Evolutionary conservation across 53 echinoderm and acorn worm genomes (phyloP).

Genomic region (Paracentrotus lividus): DNA sequence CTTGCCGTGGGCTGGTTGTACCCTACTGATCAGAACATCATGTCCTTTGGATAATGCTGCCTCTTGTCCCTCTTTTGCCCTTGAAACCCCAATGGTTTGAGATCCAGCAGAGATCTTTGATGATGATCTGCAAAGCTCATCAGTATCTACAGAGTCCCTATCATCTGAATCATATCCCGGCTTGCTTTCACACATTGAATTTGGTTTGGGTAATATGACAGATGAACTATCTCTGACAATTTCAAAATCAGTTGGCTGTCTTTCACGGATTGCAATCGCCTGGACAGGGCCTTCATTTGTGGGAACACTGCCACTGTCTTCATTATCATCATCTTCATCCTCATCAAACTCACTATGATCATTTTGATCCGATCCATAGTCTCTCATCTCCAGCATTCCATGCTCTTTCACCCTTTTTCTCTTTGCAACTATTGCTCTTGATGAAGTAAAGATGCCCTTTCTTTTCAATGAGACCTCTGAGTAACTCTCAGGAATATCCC

Average conservation of each 20-base stretch:
- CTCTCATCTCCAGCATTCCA: not conserved
- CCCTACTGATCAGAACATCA: not conserved
- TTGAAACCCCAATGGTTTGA: not conserved
- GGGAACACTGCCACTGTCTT: not conserved
- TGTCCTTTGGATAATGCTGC: not conserved
- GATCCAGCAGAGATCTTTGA: not conserved
- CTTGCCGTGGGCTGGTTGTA: not conserved
- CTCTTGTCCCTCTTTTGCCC: not conserved
- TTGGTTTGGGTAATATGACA: not conserved
- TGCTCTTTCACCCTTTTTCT: slow-evolving; percentile 35
- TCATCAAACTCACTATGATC: slow-evolving; percentile 59
- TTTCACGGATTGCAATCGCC: not conserved
- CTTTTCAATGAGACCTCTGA: slow-evolving; percentile 69
- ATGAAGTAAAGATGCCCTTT: slow-evolving; percentile 72
- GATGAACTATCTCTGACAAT: not conserved
- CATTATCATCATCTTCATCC: slow-evolving; percentile 44
- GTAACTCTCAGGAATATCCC: slow-evolving; percentile 74
- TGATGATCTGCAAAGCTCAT: slow-evolving; percentile 79
- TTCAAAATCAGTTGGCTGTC: slow-evolving; percentile 38
- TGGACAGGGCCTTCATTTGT: not conserved
- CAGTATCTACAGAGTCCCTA: slow-evolving; percentile 85
- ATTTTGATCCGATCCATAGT: not conserved
- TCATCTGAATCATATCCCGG: slow-evolving; percentile 70
- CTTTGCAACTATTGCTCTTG: not conserved
- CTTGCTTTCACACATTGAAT: not conserved